phyloP scores from a whole-genome alignment of 2,888 invertebrate species.

The Ormia ochracea region DNA sequence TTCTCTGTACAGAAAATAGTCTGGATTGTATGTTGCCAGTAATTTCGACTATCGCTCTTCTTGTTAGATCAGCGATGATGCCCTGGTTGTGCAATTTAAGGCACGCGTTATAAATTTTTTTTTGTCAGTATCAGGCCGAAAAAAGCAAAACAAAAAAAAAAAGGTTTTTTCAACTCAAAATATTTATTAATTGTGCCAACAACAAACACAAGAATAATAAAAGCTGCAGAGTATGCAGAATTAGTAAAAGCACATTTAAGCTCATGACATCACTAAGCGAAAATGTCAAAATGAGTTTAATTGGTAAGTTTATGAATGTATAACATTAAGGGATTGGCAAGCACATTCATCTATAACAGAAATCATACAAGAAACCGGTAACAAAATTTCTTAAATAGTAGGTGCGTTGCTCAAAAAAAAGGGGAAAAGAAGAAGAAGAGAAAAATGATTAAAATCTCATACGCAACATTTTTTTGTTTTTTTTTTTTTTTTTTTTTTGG shows the following conservation, averaged over 20 bases:
- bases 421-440: not conserved
- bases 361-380: not conserved
- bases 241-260: slow-evolving; percentile 13
- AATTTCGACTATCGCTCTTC: no score
- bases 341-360: slow-evolving; percentile 54
- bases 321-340: slow-evolving; percentile 57
- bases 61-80: slow-evolving; percentile 2
- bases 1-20: no score
- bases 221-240: slow-evolving; percentile 4
- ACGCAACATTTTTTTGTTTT: no score
- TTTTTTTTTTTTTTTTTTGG: no score
- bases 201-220: no score
- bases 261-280: slow-evolving; percentile 62
- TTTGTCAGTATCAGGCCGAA: not conserved
- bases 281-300: slow-evolving; percentile 61
- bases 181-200: not conserved
- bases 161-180: slow-evolving; percentile 15
- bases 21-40: no score
- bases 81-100: slow-evolving; percentile 49
- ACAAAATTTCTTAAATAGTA: slow-evolving; percentile 37
- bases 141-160: slow-evolving; percentile 3
- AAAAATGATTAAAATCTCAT: slow-evolving; percentile 38
- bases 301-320: slow-evolving; percentile 40
- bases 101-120: slow-evolving; percentile 53
- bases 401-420: slow-evolving; percentile 34